Evolutionary conservation across 2,888 invertebrate genomes (phyloP).

Genomic region (Eupithecia inturbata): DNA sequence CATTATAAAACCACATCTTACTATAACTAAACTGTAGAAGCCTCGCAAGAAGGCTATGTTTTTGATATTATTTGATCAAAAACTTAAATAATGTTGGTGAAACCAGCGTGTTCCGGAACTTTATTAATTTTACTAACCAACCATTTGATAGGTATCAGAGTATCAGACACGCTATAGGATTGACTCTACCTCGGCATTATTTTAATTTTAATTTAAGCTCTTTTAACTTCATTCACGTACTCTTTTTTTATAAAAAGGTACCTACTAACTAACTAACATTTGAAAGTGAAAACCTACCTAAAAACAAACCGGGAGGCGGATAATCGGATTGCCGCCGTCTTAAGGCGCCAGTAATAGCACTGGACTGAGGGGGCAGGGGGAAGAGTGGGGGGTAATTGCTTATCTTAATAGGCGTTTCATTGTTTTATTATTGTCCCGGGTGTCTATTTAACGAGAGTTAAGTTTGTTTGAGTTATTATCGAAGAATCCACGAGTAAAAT

Average conservation of each 20-base stretch:
- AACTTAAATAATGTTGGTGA: too few relatives aligned
- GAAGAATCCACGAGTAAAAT: neutral
- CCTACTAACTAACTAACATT: conserved; percentile 11
- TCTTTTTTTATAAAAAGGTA: neutral
- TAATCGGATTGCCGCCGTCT: conserved; percentile 59
- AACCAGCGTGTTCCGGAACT: too few relatives aligned
- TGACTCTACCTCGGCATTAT: too few relatives aligned
- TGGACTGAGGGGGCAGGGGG: conserved; percentile 34
- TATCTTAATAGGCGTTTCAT: conserved; percentile 65
- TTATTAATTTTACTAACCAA: too few relatives aligned
- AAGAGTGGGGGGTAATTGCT: conserved; percentile 46
- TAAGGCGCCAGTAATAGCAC: conserved; percentile 62
- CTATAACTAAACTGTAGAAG: too few relatives aligned
- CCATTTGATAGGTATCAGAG: too few relatives aligned
- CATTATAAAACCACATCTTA: too few relatives aligned
- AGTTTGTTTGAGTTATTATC: conserved; percentile 16
- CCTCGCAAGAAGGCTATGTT: too few relatives aligned
- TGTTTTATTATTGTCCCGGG: conserved; percentile 59
- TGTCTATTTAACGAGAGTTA: conserved; percentile 7
- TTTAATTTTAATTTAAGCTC: too few relatives aligned
- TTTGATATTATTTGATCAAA: too few relatives aligned
- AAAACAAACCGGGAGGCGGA: conserved; percentile 43
- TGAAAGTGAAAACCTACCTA: conserved; percentile 23
- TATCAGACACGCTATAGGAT: too few relatives aligned
- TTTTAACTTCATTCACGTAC: too few relatives aligned